A percentile compares a stretch with the other conserved stretches of the same genome.
These are phyloP conservation scores for Oncorhynchus clarkii DNA, from an alignment of 2,113 vertebrate species.

Conservation along the genomic window DNA sequence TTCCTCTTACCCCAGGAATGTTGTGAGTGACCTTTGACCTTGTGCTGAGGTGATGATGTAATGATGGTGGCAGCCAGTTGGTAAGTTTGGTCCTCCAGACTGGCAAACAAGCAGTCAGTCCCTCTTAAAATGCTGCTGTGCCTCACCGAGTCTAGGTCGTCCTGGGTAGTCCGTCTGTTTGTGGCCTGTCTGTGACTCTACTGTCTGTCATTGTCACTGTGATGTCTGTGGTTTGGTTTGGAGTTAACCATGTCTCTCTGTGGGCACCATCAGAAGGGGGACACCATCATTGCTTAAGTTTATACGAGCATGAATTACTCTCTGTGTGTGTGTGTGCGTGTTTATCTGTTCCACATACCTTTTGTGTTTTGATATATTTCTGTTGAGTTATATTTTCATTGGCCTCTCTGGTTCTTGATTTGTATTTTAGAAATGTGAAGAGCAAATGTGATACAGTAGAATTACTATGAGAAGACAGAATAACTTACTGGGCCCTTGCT, in stretches of 20 bases:
- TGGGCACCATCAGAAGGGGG: conserved; percentile 52
- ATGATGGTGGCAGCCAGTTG: conserved; percentile 65
- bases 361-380: conserved; percentile 50
- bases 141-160: conserved; percentile 53
- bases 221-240: conserved; percentile 58
- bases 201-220: conserved; percentile 15
- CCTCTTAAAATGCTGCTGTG: conserved; percentile 33
- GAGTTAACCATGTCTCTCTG: conserved; percentile 38
- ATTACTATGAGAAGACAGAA: neutral
- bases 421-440: conserved; percentile 30
- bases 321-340: conserved; percentile 44
- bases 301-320: conserved; percentile 60
- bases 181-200: conserved; percentile 57
- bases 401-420: conserved; percentile 36
- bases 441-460: neutral
- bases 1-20: conserved; percentile 58
- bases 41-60: conserved; percentile 68
- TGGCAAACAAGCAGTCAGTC: conserved; percentile 56
- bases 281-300: conserved; percentile 60
- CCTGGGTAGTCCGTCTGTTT: conserved; percentile 29
- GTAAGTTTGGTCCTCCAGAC: conserved; percentile 68
- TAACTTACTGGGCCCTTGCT: neutral
- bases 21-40: conserved; percentile 51
- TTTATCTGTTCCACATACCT: conserved; percentile 53
- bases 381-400: conserved; percentile 44